phyloP scores from a whole-genome alignment of 2,113 vertebrate species.

The Sclerurus mexicanus region DNA sequence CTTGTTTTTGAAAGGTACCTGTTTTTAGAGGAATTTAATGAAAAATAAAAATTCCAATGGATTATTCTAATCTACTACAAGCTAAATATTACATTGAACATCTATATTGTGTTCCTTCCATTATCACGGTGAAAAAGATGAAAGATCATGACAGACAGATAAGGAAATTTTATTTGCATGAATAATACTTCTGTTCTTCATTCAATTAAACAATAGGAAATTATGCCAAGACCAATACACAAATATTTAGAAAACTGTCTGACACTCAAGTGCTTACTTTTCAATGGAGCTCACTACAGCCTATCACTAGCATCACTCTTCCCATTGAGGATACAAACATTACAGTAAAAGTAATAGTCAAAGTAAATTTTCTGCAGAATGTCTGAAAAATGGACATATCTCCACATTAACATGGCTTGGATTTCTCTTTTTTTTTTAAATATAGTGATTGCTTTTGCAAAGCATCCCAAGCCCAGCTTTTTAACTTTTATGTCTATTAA shows the following conservation, averaged over 20 bases:
- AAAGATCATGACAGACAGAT: not conserved
- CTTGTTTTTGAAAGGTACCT: not conserved
- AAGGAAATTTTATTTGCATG: not conserved
- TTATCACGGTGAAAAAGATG: not conserved
- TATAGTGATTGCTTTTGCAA: not conserved
- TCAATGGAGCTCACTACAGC: not conserved
- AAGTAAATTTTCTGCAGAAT: not conserved
- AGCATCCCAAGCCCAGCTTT: not conserved
- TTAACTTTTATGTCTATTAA: not conserved
- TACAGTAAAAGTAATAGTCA: not conserved
- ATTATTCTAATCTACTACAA: not conserved
- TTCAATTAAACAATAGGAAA: not conserved
- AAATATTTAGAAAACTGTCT: not conserved
- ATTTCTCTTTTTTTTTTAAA: not conserved
- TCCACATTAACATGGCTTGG: rapidly evolving
- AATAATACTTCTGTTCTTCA: not conserved
- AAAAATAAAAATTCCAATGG: not conserved
- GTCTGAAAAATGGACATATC: not conserved
- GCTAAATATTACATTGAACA: not conserved
- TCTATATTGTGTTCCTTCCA: not conserved
- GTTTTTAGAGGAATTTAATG: not conserved
- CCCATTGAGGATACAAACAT: not conserved
- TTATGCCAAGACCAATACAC: not conserved
- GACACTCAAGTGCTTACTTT: not conserved
- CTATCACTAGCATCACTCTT: not conserved